Evolutionary conservation across 1,140 invertebrate species (phyloP), one percentile per base, ranked within the genome.

Genomic region (Pogonognathellus flavescens): DNA sequence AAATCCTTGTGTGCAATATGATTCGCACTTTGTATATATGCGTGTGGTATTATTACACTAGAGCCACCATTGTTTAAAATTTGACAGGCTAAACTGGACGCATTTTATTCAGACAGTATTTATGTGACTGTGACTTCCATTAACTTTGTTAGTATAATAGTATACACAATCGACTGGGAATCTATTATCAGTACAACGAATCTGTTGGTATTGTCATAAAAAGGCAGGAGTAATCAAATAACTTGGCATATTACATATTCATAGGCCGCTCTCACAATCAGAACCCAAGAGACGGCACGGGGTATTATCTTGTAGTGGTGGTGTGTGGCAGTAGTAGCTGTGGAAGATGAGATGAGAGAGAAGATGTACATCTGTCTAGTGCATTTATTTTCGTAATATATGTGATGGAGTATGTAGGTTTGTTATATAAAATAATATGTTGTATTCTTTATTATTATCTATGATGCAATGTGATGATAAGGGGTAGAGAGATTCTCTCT

Each of bases 391-490:
- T 76, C 14, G 70, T 76, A 76, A 76, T 76, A 31, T 76, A 76
- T 76, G 70, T 76, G 70, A 66, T 66, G 62, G 8, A 41, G 31
- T n/a, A 57, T 9, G 53, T 57, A 49, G 66, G 66, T 72, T 31
- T 72, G 66, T 41, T 50, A 49, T 14, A 76, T 50, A 31, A 76
- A 76, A 76, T 76, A 76, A 16, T 25, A 10, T 76, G 70, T 76
- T 18, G n/a, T 66, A 76, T 76, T 76, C 49, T 76, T n/a, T 76
- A 76, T 76, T 76, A 76, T 76, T 76, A 57, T 57, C 55, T 57
- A 59, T 59, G 80, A 82, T 82, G 80, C 80, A 82, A 82, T 82
- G 52, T 82, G 55, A 82, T 82, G 80, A 82, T 82, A 82, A 82
- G 80, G 72, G 41, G 53, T 31, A 14, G 55, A 20, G 49, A 55